Percentiles rank a stretch among this genome's conserved stretches.
Evolutionary conservation across 2,113 vertebrate species (phyloP).

Genomic region (Zapus hudsonius): DNA sequence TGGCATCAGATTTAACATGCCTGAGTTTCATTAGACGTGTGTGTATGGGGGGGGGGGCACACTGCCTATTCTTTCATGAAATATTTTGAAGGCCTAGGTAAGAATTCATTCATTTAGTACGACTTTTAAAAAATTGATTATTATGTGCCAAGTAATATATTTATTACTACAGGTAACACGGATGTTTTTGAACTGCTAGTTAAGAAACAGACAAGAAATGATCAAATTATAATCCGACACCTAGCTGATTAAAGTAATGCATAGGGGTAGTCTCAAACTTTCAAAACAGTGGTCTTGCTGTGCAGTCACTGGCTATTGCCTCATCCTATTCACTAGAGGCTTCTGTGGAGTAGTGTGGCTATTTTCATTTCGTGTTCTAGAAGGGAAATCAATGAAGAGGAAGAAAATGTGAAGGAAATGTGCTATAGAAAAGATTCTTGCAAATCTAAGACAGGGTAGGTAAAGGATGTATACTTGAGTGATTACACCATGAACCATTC

Average conservation of each 20-base stretch:
- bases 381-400: background rate
- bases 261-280: background rate
- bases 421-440: background rate
- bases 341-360: background rate
- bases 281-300: slow-evolving; percentile 36
- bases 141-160: background rate
- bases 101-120: background rate
- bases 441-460: slow-evolving; percentile 33
- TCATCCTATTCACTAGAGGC: background rate
- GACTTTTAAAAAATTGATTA: background rate
- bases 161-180: background rate
- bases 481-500: slow-evolving; percentile 39
- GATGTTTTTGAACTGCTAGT: too few relatives aligned
- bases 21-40: background rate
- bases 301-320: background rate
- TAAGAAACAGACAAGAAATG: background rate
- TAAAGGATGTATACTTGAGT: slow-evolving; percentile 50
- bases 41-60: background rate
- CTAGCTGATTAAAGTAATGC: background rate
- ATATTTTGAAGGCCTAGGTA: background rate
- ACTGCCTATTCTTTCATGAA: background rate
- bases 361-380: slow-evolving; percentile 46
- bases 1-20: background rate
- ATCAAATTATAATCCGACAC: background rate
- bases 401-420: background rate